These are phyloP conservation scores for Dasysyrphus tricinctus DNA, from an alignment of 2,888 invertebrate genomes.

Conservation along the genomic window DNA sequence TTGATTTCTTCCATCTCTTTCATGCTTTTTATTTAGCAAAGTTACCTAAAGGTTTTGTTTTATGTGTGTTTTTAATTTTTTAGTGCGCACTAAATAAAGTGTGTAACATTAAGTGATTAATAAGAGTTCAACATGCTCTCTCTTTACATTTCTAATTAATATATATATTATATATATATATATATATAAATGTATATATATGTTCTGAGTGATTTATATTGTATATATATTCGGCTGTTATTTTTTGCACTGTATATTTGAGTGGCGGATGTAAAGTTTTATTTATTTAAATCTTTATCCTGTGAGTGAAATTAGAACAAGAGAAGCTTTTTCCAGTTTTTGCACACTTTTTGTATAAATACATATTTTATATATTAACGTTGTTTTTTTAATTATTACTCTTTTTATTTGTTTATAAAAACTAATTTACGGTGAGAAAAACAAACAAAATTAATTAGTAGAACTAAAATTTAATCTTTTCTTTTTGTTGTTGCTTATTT, in stretches of 20 bases:
- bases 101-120: constrained; percentile 52
- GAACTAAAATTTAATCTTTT: constrained; percentile 5
- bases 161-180: not conserved
- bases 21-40: constrained; percentile 48
- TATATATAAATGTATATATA: constrained; percentile 1
- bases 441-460: constrained; percentile 8
- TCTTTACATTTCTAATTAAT: not conserved
- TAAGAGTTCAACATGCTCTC: constrained; percentile 55
- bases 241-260: constrained; percentile 47
- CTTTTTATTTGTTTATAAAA: not conserved
- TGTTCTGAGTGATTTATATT: constrained; percentile 21
- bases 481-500: constrained; percentile 18
- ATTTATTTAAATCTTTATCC: constrained; percentile 9
- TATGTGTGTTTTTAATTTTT: constrained; percentile 11
- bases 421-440: constrained; percentile 57
- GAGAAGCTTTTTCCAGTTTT: constrained; percentile 31
- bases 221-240: constrained; percentile 16
- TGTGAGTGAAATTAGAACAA: constrained; percentile 21
- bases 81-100: constrained; percentile 55
- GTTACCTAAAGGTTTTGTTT: constrained; percentile 2
- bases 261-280: constrained; percentile 38
- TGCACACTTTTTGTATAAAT: constrained; percentile 39
- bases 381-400: constrained; percentile 26
- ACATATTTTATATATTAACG: constrained; percentile 20
- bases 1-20: constrained; percentile 31